Base-by-base conservation (phyloP, 2,888 invertebrate genomes). In the Eudasyphora cyanicolor region DNA sequence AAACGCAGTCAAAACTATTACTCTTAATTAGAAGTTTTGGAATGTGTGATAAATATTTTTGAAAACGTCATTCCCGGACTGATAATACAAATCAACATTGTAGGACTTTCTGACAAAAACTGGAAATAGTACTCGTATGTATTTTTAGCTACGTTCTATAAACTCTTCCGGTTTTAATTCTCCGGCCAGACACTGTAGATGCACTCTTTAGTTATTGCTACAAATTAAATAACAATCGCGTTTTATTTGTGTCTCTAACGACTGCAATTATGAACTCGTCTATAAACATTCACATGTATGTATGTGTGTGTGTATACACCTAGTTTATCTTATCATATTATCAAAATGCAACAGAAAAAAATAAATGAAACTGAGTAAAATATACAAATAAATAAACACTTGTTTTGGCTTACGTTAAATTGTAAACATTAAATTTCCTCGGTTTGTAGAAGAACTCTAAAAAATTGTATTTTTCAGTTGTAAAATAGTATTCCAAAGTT, bases 281-380 rank as follows among this genome's bases (percentile, higher is more conserved):
- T 35, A 19, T 74, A 19, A n/a, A n/a, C 32, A 62, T 35, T 7
- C 1, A 42, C 67, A 35, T 7, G 27, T 45, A 21, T 14, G 62
- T n/a, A 60, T 60, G 14, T 29, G 32, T 6, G 35, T 45, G 27
- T 71, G 17, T 38, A 67, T 60, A 24, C 12, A 27, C 24, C 14
- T 35, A 70, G 29, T 76, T 64, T 82, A 82, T 82, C 79, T 82
- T 79, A 82, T 82, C 82, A 76, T 67, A 42, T 51, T 79, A 69
- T 82, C 67, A 54, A 57, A 76, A 57, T 76, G 69, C 19, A 73
- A 76, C n/a, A n/a, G 79, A 70, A 62, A 1, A 35, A 57, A n/a
- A 14, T 45, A 60, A 29, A 21, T 54, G 21, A n/a, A n/a, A n/a
- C n/a, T n/a, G n/a, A n/a, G n/a, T n/a, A n/a, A 64, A 32, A 64